Base-by-base conservation (phyloP, 53 echinoderm and acorn worm species). In the Echinarachnius parma region DNA sequence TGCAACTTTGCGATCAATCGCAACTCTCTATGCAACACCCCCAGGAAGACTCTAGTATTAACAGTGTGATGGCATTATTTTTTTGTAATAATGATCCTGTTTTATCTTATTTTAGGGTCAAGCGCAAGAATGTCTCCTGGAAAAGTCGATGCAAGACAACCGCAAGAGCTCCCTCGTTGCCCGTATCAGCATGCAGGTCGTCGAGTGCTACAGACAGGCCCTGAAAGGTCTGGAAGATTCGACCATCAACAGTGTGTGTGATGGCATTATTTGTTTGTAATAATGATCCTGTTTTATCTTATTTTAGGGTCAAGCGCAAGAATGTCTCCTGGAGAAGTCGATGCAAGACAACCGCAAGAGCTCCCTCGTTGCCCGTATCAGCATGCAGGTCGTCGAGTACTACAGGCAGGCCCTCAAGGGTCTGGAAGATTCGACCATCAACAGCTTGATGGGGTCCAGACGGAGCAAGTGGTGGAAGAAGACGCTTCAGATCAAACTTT, bases 321-420 rank as follows among this genome's bases (percentile, higher is more conserved):
- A 93, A 72, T 93, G 94, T 32, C 76, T 93, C 21, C 59, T 93
- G 61, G 94, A 93, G 64, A 93, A 93, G 64, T 91, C 90, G 10
- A 93, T 93, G 94, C 94, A 93, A 70, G 94, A 93, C 75, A 93
- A 93, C 54, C 83, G 94, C 4, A 93, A 93, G 75, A 93, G 94
- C 46, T 93, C 94, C 59, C 61, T 93, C 48, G 94, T 93, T 10
- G 65, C 94, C 32, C 75, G 94, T 56, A 93, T 93, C 80, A 93
- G 94, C 78, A 86, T 77, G 50, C 94, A 93, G 78, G 94, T 93
- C 31, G 77, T 78, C 33, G 94, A 93, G 2, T 93, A 91, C 78
- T 93, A 93, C 94, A 66, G 66, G 28, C 90, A 64, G 52, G 94
- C 94, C 9, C 77, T 93, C 20, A 76, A 78, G 57, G 90, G 94